phyloP scores from a whole-genome alignment of 2,888 invertebrate species.

The Proisotoma minuta region DNA sequence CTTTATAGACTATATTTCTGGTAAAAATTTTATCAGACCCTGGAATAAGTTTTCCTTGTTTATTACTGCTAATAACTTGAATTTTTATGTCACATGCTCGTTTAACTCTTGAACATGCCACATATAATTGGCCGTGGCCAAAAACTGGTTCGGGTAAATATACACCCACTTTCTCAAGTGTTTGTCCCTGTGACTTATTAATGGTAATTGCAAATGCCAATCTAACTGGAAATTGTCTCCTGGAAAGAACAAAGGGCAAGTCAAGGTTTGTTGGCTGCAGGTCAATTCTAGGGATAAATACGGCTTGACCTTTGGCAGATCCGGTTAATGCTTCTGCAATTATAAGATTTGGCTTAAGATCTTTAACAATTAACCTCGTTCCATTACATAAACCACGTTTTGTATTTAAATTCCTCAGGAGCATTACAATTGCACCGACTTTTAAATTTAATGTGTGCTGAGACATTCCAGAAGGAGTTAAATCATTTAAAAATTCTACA shows the following conservation, averaged over 20 bases:
- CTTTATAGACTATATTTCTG: slow-evolving; percentile 15
- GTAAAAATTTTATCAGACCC: slow-evolving; percentile 15
- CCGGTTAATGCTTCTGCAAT: slow-evolving; percentile 23
- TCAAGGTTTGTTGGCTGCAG: slow-evolving; percentile 17
- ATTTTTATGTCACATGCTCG: slow-evolving; percentile 8
- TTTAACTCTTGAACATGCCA: slow-evolving; percentile 22
- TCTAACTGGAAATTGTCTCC: slow-evolving; percentile 37
- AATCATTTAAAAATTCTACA: slow-evolving; percentile 31
- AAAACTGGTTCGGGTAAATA: slow-evolving; percentile 25
- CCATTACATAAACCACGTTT: slow-evolving; percentile 41
- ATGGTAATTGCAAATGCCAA: slow-evolving; percentile 32
- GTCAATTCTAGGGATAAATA: slow-evolving; percentile 32
- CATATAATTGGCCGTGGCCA: slow-evolving; percentile 32
- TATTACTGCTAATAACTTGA: background rate
- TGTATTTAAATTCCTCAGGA: slow-evolving; percentile 38
- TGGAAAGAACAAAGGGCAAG: slow-evolving; percentile 23
- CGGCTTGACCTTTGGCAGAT: slow-evolving; percentile 13
- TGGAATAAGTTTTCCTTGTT: slow-evolving; percentile 12
- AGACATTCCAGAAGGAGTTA: slow-evolving; percentile 38
- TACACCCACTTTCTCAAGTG: slow-evolving; percentile 24
- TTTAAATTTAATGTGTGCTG: slow-evolving; percentile 38
- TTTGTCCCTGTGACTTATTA: slow-evolving; percentile 33
- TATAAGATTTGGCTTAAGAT: slow-evolving; percentile 24
- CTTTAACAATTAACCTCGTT: slow-evolving; percentile 33
- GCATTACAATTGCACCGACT: slow-evolving; percentile 38